Evolutionary conservation across 2,113 vertebrate genomes (phyloP), one percentile per base, ranked within the genome.

Genomic region (Smithornis capensis): DNA sequence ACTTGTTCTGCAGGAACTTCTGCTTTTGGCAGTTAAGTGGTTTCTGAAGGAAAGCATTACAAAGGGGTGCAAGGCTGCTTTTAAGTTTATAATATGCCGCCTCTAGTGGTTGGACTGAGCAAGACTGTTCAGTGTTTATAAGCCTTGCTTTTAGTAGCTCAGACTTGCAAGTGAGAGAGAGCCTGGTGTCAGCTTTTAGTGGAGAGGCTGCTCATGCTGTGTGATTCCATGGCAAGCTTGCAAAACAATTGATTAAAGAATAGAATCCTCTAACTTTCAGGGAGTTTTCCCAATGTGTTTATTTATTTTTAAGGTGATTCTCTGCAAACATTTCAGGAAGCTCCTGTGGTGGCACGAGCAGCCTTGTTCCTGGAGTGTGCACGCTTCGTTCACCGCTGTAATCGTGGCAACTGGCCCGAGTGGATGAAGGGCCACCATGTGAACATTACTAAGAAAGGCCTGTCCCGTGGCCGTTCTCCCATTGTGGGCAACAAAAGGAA

Each of bases 371-470:
- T 99, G 1, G 99, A 99, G 90, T 99, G 99, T 6, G 99, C 99
- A 19, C 98, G 99, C 47, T 99, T 99, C 2, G 99, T 99, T 44
- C 99, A 99, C 91, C 99, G 99, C 92, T 99, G 99, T 63, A 99
- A 99, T 75, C 99, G 99, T 3, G 99, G 99, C 84, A 99, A 99
- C 97, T 99, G 99, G 99, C 99, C 99, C 0, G 99, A 99, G 96
- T 99, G 99, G 99, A 99, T 99, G 99, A 99, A 99, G 91, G 99
- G 99, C 57, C 99, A 99, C 91, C 99, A 99, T 0, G 99, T 99
- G 7, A 99, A 99, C 79, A 99, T 99, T 68, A 99, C 99, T 35
- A 99, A 99, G 97, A 98, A 99, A 59, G 99, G 99, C 9, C 97
- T 99, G 31, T 99, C 99, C 70, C 98, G 99, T 14, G 99, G 99